Evolutionary conservation across 2,888 invertebrate species (phyloP), one percentile per base, ranked within the genome.

Genomic region (Folsomia candida): DNA sequence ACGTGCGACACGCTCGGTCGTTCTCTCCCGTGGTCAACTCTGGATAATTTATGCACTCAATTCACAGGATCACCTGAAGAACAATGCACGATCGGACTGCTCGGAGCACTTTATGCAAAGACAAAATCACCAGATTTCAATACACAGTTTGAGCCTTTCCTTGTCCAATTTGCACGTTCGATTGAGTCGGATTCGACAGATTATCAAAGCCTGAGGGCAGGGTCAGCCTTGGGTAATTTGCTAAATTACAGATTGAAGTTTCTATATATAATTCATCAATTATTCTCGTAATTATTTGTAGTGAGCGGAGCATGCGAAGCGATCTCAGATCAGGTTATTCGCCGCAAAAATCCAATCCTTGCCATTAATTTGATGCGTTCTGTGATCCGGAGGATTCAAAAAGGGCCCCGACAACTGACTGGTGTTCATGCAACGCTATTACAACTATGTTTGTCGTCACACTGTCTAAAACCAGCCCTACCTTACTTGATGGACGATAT

Each of bases 341-440:
- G 92, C 80, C 86, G 89, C 61, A 89, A 90, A 81, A 89, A 91
- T 83, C 89, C 93, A 24, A 87, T 93, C 78, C 87, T 90, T 81
- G 97, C 96, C 22, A 93, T 97, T 71, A 88, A 89, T 81, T 86
- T 94, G 67, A 83, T 97, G 67, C 88, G 88, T 76, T 89, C 89
- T 82, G 95, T 95, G 20, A 93, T 97, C 76, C 88, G 90, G 78
- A 95, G 51, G 2, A 66, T 76, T 47, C 76, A 77, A 58, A 28
- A 51, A 1, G 66, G 72, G 69, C 67, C 70, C 6, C 57, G 71
- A 27, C 96, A 97, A 83, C 85, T 97, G 75, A 97, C 97, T 29
- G 92, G 96, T 1, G 90, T 97, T 78, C 97, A 98, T 85, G 92
- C 94, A 20, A 94, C 95, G 84, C 86, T 97, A 67, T 95, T 94